Conservation (phyloP, 2,113 vertebrate genomes). For the Struthio camelus region DNA sequence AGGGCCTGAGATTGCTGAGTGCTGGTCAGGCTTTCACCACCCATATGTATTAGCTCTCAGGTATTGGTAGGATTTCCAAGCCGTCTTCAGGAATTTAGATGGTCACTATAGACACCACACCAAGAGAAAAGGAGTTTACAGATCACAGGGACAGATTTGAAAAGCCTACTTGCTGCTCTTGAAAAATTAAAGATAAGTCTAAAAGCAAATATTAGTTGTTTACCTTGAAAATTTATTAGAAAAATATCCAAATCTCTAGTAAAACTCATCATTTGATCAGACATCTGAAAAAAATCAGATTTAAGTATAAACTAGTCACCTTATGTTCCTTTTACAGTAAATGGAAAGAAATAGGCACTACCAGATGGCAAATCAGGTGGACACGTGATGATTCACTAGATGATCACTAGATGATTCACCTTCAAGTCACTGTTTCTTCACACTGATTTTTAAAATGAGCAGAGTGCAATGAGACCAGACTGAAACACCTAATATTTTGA, state of each 20-base stretch:
- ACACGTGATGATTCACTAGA: too few species aligned
- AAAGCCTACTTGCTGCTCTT: not conserved
- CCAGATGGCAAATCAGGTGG: not conserved
- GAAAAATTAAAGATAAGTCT: not conserved
- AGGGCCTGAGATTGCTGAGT: too few species aligned
- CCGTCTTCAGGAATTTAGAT: not conserved
- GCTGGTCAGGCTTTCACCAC: not conserved
- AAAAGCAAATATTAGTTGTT: not conserved
- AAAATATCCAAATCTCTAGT: too few species aligned
- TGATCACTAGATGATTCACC: rapidly evolving
- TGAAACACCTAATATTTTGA: not conserved
- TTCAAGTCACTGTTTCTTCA: not conserved
- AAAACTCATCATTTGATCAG: too few species aligned
- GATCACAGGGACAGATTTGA: not conserved
- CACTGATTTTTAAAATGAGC: not conserved
- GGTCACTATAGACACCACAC: too few species aligned
- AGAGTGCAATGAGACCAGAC: not conserved
- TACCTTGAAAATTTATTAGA: too few species aligned
- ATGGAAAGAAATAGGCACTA: not conserved
- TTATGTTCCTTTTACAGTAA: not conserved
- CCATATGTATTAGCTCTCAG: not conserved
- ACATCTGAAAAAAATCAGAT: not conserved
- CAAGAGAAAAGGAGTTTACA: not conserved
- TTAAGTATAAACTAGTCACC: not conserved
- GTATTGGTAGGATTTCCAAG: not conserved